Evolutionary conservation across 2,888 invertebrate genomes (phyloP).

Genomic region (Melieria omissa): DNA sequence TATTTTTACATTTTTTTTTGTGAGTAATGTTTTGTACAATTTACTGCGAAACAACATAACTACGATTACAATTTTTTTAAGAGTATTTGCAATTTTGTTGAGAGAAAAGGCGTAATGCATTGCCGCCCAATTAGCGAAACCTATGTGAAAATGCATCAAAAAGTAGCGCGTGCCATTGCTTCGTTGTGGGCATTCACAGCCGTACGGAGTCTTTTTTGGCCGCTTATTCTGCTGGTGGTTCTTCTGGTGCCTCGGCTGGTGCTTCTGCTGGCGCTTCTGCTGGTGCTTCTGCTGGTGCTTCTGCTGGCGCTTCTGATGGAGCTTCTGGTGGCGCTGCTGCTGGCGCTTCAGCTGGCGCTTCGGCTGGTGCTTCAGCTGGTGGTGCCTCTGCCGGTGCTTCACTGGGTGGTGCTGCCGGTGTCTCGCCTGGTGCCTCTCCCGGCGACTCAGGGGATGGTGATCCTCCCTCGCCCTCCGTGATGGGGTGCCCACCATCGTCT

Average conservation of each 20-base stretch:
- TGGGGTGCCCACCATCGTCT: conserved; percentile 1
- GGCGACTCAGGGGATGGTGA: conserved; percentile 45
- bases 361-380: conserved; percentile 42
- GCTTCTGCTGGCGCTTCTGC: conserved; percentile 23
- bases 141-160: no score
- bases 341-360: conserved; percentile 3
- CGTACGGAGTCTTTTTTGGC: no score
- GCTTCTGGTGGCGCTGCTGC: conserved; percentile 20
- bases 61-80: no score
- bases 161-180: no score
- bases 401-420: conserved; percentile 50
- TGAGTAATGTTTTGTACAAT: no score
- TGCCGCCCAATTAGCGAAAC: no score
- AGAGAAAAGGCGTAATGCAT: no score
- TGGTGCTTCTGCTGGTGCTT: background rate
- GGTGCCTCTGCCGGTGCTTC: conserved; percentile 45
- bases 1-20: no score
- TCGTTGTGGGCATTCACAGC: no score
- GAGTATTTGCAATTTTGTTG: no score
- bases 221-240: background rate
- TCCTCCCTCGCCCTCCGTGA: conserved; percentile 29
- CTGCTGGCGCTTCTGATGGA: conserved; percentile 21
- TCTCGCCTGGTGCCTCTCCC: conserved; percentile 44
- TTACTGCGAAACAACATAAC: no score
- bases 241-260: background rate